Percentiles rank a stretch among this genome's conserved stretches.
Conservation (phyloP, 2,113 vertebrate species). For the cat (Felis catus) region F.catus_Fca126_mat1.0 CM031417.1:71753001-71753500, state of each 20-base stretch:
- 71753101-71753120: not conserved
- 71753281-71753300: not conserved
- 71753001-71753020: not conserved
- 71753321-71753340: not conserved
- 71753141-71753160: constrained; percentile 53
- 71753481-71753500: not conserved
- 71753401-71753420: not conserved
- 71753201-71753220: constrained; percentile 55
- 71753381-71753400: not conserved
- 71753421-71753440: not conserved
- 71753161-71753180: constrained; percentile 58
- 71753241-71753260: constrained; percentile 72
- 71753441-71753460: not conserved
- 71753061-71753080: not conserved
- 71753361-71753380: not conserved
- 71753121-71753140: not conserved
- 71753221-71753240: constrained; percentile 68
- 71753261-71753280: constrained; percentile 48
- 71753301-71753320: constrained; percentile 50
- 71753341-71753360: not conserved
- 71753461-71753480: not conserved
- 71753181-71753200: constrained; percentile 63
- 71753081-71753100: not conserved
- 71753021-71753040: not conserved
- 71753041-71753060: not conserved